A percentile compares a stretch with the other conserved stretches of the same genome.
phyloP scores from a whole-genome alignment of 2,888 invertebrate species.

The Nowickia ferox region DNA sequence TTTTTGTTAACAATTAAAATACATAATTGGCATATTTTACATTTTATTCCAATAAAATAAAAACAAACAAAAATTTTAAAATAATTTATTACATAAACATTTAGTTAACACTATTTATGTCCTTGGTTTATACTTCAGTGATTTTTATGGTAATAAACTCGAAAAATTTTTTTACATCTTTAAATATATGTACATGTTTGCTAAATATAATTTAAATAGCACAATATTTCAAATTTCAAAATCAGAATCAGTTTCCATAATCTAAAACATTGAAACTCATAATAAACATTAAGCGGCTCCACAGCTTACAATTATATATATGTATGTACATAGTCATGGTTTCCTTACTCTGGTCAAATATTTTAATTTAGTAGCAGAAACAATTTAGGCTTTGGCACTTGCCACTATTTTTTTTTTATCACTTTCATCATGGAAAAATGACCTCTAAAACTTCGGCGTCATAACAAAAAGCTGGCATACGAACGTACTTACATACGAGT shows the following conservation, averaged over 20 bases:
- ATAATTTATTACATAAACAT: neutral
- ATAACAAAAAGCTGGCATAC: conserved; percentile 16
- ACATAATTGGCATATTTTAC: neutral
- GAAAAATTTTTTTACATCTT: neutral
- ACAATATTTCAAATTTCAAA: too few relatives aligned
- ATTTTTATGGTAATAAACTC: conserved; percentile 8
- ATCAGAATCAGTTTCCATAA: too few relatives aligned
- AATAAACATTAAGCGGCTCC: too few relatives aligned
- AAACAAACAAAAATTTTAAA: neutral
- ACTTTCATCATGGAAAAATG: conserved; percentile 28
- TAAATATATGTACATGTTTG: neutral
- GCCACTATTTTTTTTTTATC: neutral
- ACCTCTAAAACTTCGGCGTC: conserved; percentile 50
- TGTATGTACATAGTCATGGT: neutral
- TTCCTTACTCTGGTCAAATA: neutral
- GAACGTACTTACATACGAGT: neutral
- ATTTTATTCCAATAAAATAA: neutral
- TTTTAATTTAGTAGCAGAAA: neutral
- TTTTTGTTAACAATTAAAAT: neutral
- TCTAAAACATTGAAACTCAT: too few relatives aligned
- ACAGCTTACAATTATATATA: too few relatives aligned
- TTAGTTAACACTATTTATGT: conserved; percentile 29
- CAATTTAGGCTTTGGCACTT: neutral
- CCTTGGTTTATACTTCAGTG: conserved; percentile 60
- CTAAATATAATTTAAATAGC: neutral